Base-by-base conservation (phyloP, 2,113 vertebrate genomes). In the Osmerus mordax region DNA sequence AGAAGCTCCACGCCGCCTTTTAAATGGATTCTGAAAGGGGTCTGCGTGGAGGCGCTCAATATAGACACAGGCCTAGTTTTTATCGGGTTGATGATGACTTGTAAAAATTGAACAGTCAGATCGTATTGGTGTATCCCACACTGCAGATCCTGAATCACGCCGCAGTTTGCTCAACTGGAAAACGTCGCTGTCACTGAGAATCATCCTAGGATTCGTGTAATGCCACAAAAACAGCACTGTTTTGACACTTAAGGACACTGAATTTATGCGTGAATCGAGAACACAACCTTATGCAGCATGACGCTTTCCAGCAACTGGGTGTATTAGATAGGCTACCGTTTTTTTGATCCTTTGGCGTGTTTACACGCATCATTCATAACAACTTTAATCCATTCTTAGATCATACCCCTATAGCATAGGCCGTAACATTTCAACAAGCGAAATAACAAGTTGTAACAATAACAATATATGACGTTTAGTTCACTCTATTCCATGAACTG, bases 61-160 rank as follows among this genome's bases (percentile, higher is more conserved):
- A 89, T 89, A 90, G 88, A 88, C 72, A 87, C 85, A 87, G 90
- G 91, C 91, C 91, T 90, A 82, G 86, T 83, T 86, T 54, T 62
- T 82, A 78, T 78, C 77, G 85, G 84, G 77, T 82, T 78, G 87
- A 90, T 88, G 89, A 90, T 91, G 87, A 91, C 89, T 91, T 87
- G 89, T 89, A 81, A 79, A 91, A 91, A 88, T 89, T 79, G 83
- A 86, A 81, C 76, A 81, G 82, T 81, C 80, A 66, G 75, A 74
- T 79, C 65, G 75, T 63, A 36, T 28, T n/a, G 25, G 61, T 21
- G 25, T 9, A 64, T 13, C 61, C 70, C 28, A 75, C 81, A 73
- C 82, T 77, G 74, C 65, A 61, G 83, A 55, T 83, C 82, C 85
- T 78, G 66, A 36, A 18, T 21, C 14, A 83, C 73, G 73, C 83